phyloP scores from a whole-genome alignment of 1,140 invertebrate species.

The Caenorhabditis brenneri region DNA sequence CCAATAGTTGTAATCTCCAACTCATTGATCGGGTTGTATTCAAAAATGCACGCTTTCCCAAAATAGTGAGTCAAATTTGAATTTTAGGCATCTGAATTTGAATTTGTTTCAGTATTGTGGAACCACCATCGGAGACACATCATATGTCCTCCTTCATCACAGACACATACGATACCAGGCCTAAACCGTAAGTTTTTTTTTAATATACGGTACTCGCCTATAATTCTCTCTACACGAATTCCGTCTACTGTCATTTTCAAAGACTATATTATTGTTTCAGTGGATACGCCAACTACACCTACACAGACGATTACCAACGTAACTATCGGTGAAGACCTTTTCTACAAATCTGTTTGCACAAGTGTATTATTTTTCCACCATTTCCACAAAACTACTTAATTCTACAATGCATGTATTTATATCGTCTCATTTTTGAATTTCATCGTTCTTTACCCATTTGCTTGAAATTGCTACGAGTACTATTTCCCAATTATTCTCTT shows the following conservation, averaged over 20 bases:
- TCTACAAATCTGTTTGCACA: background rate
- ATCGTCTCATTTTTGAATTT: background rate
- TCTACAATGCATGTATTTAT: background rate
- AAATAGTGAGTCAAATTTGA: slow-evolving; percentile 51
- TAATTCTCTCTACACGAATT: too few species aligned
- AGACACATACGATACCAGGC: slow-evolving; percentile 56
- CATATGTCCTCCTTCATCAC: slow-evolving; percentile 57
- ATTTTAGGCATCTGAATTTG: background rate
- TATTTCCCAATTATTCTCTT: background rate
- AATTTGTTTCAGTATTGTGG: slow-evolving; percentile 49
- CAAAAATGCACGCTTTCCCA: slow-evolving; percentile 57
- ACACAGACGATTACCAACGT: slow-evolving; percentile 47
- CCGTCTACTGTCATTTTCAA: too few species aligned
- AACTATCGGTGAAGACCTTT: slow-evolving; percentile 40
- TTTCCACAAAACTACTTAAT: background rate
- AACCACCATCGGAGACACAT: slow-evolving; percentile 53
- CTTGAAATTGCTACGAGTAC: background rate
- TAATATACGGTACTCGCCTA: too few species aligned
- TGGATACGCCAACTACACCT: slow-evolving; percentile 52
- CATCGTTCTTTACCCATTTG: background rate
- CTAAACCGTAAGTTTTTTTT: slow-evolving; percentile 16
- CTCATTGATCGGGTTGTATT: slow-evolving; percentile 49
- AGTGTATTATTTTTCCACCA: background rate
- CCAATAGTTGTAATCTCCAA: slow-evolving; percentile 51
- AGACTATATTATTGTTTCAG: slow-evolving; percentile 44